Base-by-base conservation (phyloP, 1,140 invertebrate species). In the Nephila pilipes region DNA sequence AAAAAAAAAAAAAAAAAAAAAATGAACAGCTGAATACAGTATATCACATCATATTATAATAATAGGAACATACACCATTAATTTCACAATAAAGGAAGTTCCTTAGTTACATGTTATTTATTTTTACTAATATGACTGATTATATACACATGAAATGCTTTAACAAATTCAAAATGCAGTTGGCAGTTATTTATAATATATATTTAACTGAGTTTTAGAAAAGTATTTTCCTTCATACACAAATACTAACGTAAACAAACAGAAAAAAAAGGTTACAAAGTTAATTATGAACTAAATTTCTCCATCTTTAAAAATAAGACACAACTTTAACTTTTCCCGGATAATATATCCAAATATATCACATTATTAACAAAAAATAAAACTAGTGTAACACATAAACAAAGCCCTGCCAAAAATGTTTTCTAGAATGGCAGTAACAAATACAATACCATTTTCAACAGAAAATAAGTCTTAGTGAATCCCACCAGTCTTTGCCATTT, bases 381-480 rank as follows among this genome's bases (percentile, higher is more conserved):
- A 29, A 29, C 32, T 69, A 63, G 16, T 87, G 20, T 60, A 87
- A 87, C 55, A 75, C 55, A 87, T 87, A 87, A 60, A 87, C 85
- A 38, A 87, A 87, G 63, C 29, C 29, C 69, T 90, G 88, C 88
- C 88, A 90, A 57, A 14, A 90, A 55, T 58, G 29, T 20, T 63
- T 88, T 88, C 32, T 87, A 79, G 38, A 79, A 88, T 75, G 87
- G 54, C 87, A 75, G 87, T 90, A 90, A 79, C 25, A 79, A 57
- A 90, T 90, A 90, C 88, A 79, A 80, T 90, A 90, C 88, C 88
- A 90, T 79, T 90, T 90, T 90, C 88, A 90, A 90, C 88, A 90
- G 88, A 90, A 90, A 90, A 90, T 90, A 90, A 90, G 46, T 90
- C 69, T 90, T 60, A 90, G 88, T 90, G 88, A 90, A 90, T 90